Base-by-base conservation (phyloP, 2,797 vertebrate genomes). In the Chrosomus eos region DNA sequence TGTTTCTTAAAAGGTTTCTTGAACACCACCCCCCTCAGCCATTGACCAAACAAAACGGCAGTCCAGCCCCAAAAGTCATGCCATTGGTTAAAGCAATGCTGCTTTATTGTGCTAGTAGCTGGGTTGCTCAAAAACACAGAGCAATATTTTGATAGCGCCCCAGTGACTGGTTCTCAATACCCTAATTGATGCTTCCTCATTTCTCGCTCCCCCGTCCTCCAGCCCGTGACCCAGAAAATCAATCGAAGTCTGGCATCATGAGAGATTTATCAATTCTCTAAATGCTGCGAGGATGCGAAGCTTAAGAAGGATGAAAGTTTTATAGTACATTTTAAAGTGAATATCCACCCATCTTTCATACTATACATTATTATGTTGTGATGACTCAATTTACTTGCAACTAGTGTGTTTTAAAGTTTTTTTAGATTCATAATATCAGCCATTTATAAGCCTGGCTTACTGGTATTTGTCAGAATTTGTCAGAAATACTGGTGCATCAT, bases 221-320 rank as follows among this genome's bases (percentile, higher is more conserved):
- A 51, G 26, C 2, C 45, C 5, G 6, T 73, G 45, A 51, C 45
- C 45, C 1, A 6, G 71, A 51, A 51, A 73, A 73, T 73, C 45
- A 74, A 74, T 74, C 18, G 0, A 51, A 74, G 28, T 33, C 28
- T 28, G 1, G 45, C 9, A 51, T 51, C 43, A 74, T 51, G 71
- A 73, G 71, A 73, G 26, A 51, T 73, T 73, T 21, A 73, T 53
- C 10, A 33, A 7, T 74, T 74, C 45, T 74, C 45, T 74, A 53
- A 74, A 51, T 51, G 18, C 72, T 53, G 18, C 0, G 0, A 33
- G 0, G 10, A 74, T 51, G 45, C 5, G 3, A 74, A 51, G 5
- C 28, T 10, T 21, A 19, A 74, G 10, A 33, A 33, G 26, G 31
- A 73, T 0, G 9, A 13, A 21, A 31, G 28, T 74, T 74, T 31